Percentiles rank a stretch among this genome's conserved stretches.
Conservation (phyloP, 2,797 vertebrate genomes). For the Orientallactaga sibirica region DNA sequence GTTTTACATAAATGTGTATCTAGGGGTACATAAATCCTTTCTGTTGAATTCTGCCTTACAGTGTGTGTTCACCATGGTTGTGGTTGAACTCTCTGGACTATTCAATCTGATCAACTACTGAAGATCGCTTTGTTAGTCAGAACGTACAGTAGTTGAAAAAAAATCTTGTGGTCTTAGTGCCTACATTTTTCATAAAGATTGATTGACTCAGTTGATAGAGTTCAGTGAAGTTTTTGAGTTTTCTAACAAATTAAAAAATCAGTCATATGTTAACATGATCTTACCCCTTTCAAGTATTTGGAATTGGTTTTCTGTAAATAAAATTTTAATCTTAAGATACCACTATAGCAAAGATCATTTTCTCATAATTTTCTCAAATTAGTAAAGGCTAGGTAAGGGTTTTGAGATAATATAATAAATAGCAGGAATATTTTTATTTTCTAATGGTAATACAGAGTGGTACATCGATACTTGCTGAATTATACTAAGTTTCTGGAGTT, state of each 20-base stretch:
- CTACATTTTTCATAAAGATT: constrained; percentile 11
- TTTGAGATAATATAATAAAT: constrained; percentile 52
- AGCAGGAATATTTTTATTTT: constrained; percentile 31
- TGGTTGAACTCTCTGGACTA: background rate
- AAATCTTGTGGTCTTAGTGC: background rate
- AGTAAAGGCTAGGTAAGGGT: background rate
- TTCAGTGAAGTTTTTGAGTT: constrained; percentile 18
- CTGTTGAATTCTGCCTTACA: background rate
- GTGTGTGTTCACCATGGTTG: constrained; percentile 24
- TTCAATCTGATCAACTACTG: constrained; percentile 40
- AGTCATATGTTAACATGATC: background rate
- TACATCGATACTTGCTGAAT: constrained; percentile 62
- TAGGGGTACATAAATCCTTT: background rate
- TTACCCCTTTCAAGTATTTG: background rate
- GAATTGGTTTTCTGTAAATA: background rate
- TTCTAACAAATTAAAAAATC: constrained; percentile 51
- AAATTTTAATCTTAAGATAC: constrained; percentile 8
- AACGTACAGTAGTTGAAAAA: constrained; percentile 61
- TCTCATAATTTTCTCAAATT: constrained; percentile 33
- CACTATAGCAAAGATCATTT: constrained; percentile 49
- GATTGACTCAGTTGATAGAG: background rate
- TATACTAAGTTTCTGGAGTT: constrained; percentile 46
- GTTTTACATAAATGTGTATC: constrained; percentile 9
- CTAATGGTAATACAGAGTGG: background rate
- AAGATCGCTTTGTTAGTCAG: constrained; percentile 60